Base-by-base conservation (phyloP, 2,888 invertebrate species). In the Byasa hedistus region DNA sequence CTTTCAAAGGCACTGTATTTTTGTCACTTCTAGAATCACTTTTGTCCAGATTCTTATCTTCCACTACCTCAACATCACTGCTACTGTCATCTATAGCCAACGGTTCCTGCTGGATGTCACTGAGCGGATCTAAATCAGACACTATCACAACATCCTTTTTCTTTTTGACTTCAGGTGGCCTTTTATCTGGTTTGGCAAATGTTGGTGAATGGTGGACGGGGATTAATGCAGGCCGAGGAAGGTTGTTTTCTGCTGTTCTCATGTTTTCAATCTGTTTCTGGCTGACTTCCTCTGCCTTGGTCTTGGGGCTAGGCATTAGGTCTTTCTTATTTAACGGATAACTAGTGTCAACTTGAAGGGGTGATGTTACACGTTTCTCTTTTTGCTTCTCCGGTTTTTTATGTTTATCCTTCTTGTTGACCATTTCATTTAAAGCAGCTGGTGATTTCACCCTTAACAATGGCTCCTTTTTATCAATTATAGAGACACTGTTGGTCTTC, bases 31-130 rank as follows among this genome's bases (percentile, higher is more conserved):
- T 75, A 68, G 64, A 71, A 72, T 76, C 78, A 85, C 83, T 81
- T 78, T 80, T 84, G 71, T 84, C 84, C 68, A 74, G 72, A 70
- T 63, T 67, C 55, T 74, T 77, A 63, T 86, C 87, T 66, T 90
- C 91, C 2, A 92, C 80, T 58, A 92, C 75, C 79, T 92, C 92
- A 0, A 92, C 89, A 52, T 92, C 92, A 83, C 92, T 92, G 70
- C 91, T 91, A 70, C 92, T 92, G 66, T 92, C 92, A 57, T 92
- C 92, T 0, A 91, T 73, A 0, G 86, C 82, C 0, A 88, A 72
- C 0, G 89, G 82, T 66, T 91, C 91, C 2, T 72, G 76, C 0
- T 78, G 75, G 17, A 79, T 74, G 61, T 88, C 88, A 0, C 76
- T 76, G 69, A 91, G 72, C 0, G 91, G 91, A 69, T 91, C 91